phyloP scores from a whole-genome alignment of 2,113 vertebrate genomes.

The Hippocampus guttulatus region DNA sequence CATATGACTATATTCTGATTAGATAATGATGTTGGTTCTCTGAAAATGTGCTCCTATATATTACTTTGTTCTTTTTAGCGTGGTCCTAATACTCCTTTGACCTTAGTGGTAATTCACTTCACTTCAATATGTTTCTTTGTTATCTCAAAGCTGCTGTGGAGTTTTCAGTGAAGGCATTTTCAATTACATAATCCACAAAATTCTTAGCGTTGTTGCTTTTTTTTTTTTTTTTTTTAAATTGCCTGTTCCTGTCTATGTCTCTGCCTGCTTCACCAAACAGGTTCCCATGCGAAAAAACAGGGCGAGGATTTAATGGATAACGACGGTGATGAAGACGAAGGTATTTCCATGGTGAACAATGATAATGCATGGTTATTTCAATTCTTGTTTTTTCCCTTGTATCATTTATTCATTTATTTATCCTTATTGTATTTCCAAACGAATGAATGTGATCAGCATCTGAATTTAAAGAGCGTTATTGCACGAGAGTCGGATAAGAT shows the following conservation, averaged over 20 bases:
- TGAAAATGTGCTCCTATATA: background rate
- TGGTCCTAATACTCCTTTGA: background rate
- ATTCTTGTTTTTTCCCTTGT: conserved; percentile 31
- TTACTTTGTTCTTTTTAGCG: background rate
- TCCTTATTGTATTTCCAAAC: background rate
- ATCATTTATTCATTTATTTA: background rate
- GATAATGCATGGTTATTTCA: conserved; percentile 82
- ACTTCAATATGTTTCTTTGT: conserved; percentile 10
- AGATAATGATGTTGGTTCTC: background rate
- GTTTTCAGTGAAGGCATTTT: conserved; percentile 16
- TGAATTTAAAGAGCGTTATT: conserved; percentile 30
- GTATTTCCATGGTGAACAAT: conserved; percentile 90
- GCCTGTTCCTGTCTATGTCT: conserved; percentile 84
- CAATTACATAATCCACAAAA: conserved; percentile 5
- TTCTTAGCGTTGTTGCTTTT: conserved; percentile 76
- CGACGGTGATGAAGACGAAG: conserved; percentile 99
- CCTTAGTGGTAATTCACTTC: background rate
- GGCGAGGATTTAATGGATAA: conserved; percentile 99
- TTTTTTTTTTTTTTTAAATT: conserved; percentile 79
- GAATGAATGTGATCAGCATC: conserved; percentile 31
- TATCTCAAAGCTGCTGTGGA: conserved; percentile 18
- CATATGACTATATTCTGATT: background rate
- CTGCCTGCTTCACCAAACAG: conserved; percentile 88
- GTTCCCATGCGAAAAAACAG: conserved; percentile 99
- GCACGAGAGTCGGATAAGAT: conserved; percentile 38